Evolutionary conservation across 2,113 vertebrate genomes (phyloP), one percentile per base, ranked within the genome.

Genomic region (Hyla sarda): DNA sequence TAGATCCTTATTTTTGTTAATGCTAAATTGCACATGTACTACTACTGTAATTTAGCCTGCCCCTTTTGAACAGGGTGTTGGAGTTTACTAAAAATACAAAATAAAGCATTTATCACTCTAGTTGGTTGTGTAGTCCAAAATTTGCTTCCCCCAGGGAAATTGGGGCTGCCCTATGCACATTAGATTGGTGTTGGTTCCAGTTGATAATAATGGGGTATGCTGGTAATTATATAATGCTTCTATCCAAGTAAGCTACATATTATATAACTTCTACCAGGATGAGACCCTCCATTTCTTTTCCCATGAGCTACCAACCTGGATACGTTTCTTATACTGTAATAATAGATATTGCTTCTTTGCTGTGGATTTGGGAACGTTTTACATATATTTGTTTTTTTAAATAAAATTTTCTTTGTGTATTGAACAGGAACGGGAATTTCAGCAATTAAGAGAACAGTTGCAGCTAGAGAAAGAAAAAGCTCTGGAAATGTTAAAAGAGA

Each of bases 341-440:
- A n/a, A n/a, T n/a, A n/a, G 41, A 5, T 41, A 41, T 41, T 41
- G 41, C 41, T 41, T 41, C 41, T 41, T 41, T 8, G 41, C 41
- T 41, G 41, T 28, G 60, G 60, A 65, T 65, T 30, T 19, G 4
- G 11, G 4, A 65, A 14, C 13, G 28, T 65, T 28, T 13, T 34
- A 17, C 17, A 32, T 69, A 6, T 34, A 19, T 69, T 7, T 34
- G 3, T 14, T 5, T 30, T 65, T 65, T 65, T 5, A n/a, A 25
- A 25, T 5, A 25, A 23, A 25, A 0, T 1, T 0, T 1, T 19
- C 3, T 34, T 0, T 25, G 16, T 52, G 11, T 23, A 4, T 16
- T 72, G 2, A 21, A n/a, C 88, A 95, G 95, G 92, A 93, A 79
- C 58, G 9, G 21, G 91, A 93, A 62, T 45, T 93, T 69, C 89